Evolutionary conservation across 1,140 invertebrate species (phyloP).

Genomic region (Drosophila sechellia): DNA sequence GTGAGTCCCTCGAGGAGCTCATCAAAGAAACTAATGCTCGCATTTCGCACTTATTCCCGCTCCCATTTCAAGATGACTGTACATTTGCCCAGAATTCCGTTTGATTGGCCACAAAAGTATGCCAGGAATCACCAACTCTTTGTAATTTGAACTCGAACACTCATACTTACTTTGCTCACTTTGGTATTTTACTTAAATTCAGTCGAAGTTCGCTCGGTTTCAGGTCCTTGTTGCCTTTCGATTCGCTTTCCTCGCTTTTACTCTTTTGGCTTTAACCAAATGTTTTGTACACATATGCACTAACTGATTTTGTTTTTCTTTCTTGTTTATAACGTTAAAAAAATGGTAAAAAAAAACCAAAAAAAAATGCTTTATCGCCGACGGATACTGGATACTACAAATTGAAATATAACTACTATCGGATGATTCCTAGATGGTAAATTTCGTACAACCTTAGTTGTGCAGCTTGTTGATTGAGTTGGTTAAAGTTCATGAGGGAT

Average conservation of each 20-base stretch:
- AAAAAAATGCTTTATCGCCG: slow-evolving; percentile 49
- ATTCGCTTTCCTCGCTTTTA: background rate
- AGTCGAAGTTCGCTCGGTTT: slow-evolving; percentile 9
- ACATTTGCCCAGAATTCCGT: slow-evolving; percentile 3
- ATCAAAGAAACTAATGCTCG: slow-evolving; percentile 16
- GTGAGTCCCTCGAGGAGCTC: background rate
- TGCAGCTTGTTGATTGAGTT: slow-evolving; percentile 56
- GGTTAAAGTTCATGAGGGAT: slow-evolving; percentile 30
- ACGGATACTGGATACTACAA: slow-evolving; percentile 33
- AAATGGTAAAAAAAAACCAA: slow-evolving; percentile 47
- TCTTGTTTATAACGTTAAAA: slow-evolving; percentile 24
- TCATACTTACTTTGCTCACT: slow-evolving; percentile 41
- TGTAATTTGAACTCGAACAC: slow-evolving; percentile 8
- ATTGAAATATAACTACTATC: background rate
- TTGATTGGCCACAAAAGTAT: slow-evolving; percentile 28
- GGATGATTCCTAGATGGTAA: slow-evolving; percentile 1
- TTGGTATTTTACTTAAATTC: slow-evolving; percentile 30
- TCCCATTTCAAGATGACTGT: slow-evolving; percentile 8
- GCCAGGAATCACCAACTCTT: slow-evolving; percentile 3
- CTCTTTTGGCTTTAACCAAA: slow-evolving; percentile 6
- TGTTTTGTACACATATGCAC: slow-evolving; percentile 28
- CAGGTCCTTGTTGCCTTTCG: background rate
- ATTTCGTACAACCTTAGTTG: slow-evolving; percentile 19
- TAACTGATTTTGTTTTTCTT: slow-evolving; percentile 4
- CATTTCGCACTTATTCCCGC: background rate